Conservation (phyloP, 2,113 vertebrate species). For the Rostratula benghalensis region DNA sequence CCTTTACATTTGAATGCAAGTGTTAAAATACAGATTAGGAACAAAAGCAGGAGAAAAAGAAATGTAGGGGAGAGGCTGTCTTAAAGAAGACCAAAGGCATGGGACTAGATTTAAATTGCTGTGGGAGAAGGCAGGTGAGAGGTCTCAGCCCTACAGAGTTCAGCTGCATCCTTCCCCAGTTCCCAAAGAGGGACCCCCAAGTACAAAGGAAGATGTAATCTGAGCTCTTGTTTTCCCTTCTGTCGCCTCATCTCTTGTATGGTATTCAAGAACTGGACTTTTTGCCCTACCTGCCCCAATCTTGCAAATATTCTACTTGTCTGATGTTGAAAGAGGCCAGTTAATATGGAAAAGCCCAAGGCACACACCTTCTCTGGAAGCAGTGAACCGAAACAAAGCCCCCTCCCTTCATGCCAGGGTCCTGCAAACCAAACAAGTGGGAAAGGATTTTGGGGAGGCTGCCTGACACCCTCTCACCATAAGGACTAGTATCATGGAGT, state of each 20-base stretch:
- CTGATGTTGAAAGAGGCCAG: not conserved
- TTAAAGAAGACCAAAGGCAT: not conserved
- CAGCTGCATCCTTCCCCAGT: not conserved
- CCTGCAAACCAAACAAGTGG: not conserved
- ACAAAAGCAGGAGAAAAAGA: not conserved
- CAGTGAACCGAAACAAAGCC: not conserved
- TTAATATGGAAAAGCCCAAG: not conserved
- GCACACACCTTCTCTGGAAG: not conserved
- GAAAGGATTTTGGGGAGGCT: not conserved
- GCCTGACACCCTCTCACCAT: not conserved
- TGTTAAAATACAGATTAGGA: not conserved
- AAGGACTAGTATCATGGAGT: not conserved
- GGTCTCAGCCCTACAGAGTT: not conserved
- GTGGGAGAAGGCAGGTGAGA: not conserved
- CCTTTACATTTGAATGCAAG: not conserved
- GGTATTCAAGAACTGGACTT: not conserved
- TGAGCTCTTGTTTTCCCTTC: not conserved
- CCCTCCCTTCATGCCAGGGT: not conserved
- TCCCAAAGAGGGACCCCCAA: not conserved
- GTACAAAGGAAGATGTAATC: not conserved
- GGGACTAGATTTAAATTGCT: not conserved
- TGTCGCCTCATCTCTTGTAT: not conserved
- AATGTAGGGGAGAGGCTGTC: not conserved
- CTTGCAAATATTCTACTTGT: not conserved
- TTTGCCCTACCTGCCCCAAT: not conserved